phyloP scores from a whole-genome alignment of 2,797 vertebrate genomes.

The Leptodactylus fallax region DNA sequence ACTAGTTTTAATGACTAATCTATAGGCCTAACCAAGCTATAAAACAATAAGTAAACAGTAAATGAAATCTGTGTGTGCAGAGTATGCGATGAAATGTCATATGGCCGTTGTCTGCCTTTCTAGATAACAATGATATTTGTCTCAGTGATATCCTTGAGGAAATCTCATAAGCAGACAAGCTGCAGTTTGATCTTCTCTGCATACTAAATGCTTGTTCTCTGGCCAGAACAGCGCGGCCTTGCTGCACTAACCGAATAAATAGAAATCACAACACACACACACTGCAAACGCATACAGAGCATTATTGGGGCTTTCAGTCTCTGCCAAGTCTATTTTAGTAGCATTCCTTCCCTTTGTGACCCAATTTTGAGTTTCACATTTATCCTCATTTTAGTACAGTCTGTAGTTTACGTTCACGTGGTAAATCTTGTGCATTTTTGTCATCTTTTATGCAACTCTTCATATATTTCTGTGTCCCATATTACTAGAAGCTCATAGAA shows the following conservation, averaged over 20 bases:
- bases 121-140: conserved; percentile 3
- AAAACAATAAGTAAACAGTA: not conserved
- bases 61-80: not conserved
- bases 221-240: conserved; percentile 4
- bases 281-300: not conserved
- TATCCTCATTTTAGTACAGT: not conserved
- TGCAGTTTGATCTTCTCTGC: conserved; percentile 16
- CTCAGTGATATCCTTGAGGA: conserved; percentile 15
- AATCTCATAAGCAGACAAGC: conserved; percentile 22
- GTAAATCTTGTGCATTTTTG: not conserved
- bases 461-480: not conserved
- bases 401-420: not conserved
- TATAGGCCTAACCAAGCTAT: not conserved
- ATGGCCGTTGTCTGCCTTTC: not conserved
- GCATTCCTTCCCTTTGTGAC: not conserved
- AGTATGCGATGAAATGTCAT: not conserved
- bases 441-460: not conserved
- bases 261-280: not conserved
- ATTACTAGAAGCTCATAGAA: not conserved
- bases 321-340: not conserved
- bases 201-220: conserved; percentile 21
- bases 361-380: not conserved
- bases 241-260: not conserved
- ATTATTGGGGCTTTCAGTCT: not conserved
- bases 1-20: not conserved